Evolutionary conservation across 2,113 vertebrate genomes (phyloP).

Genomic region (Xyrauchen texanus): DNA sequence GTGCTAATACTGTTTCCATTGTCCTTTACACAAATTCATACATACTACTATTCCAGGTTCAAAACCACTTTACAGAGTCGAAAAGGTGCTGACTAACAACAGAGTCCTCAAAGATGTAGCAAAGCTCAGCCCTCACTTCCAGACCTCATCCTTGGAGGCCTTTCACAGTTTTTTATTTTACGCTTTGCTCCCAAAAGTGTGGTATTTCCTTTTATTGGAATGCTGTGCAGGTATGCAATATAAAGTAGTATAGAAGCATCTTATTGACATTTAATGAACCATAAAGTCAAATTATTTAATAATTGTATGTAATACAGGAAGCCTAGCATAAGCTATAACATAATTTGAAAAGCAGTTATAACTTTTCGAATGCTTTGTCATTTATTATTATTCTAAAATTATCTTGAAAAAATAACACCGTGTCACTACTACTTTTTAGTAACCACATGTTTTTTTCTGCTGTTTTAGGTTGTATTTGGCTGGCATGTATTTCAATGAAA

Average conservation of each 20-base stretch:
- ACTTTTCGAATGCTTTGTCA: neutral
- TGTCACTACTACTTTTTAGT: no score
- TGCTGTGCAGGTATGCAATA: neutral
- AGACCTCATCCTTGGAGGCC: neutral
- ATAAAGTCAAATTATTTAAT: neutral
- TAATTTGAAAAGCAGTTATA: no score
- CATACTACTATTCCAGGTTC: no score
- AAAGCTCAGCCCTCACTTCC: neutral
- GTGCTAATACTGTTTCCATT: no score
- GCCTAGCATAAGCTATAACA: no score
- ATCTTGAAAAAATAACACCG: neutral
- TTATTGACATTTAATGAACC: neutral
- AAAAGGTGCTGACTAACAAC: neutral
- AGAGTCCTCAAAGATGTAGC: neutral
- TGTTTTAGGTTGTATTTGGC: neutral
- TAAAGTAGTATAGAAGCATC: neutral
- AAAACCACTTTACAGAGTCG: neutral
- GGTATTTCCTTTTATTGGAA: neutral
- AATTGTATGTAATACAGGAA: no score
- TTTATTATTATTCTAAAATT: neutral
- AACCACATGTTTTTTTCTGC: neutral
- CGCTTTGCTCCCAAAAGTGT: conserved; percentile 3
- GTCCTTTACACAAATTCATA: no score
- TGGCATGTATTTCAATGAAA: neutral
- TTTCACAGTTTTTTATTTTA: neutral